phyloP scores from a whole-genome alignment of 2,113 vertebrate species.

The Chlamydotis undulata region DNA sequence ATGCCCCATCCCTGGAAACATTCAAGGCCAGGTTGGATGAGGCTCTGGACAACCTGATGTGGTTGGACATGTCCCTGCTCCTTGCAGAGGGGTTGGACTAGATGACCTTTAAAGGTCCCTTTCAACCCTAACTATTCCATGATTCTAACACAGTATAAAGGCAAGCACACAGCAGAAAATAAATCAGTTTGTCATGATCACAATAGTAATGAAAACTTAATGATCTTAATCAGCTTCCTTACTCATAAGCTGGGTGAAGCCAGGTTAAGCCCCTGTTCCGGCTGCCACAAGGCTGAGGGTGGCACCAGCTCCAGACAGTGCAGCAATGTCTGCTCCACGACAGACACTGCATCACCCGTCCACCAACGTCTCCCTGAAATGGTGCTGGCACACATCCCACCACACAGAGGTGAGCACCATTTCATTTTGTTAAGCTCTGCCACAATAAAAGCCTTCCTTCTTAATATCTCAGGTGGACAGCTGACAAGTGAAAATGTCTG shows the following conservation, averaged over 20 bases:
- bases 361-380: fast-evolving
- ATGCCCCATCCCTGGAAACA: too few species aligned
- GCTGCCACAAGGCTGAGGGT: not conserved
- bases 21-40: too few species aligned
- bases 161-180: not conserved
- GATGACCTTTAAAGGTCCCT: too few species aligned
- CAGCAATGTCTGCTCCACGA: not conserved
- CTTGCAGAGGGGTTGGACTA: too few species aligned
- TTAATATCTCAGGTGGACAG: not conserved
- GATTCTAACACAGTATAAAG: not conserved
- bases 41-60: too few species aligned
- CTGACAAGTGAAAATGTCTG: not conserved
- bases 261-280: not conserved
- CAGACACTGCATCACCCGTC: not conserved
- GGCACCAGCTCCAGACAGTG: not conserved
- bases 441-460: not conserved
- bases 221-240: not conserved
- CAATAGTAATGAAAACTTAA: not conserved
- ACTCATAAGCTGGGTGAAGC: not conserved
- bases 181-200: not conserved
- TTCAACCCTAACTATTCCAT: too few species aligned
- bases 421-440: not conserved
- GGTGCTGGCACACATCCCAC: not conserved
- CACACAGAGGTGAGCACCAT: not conserved
- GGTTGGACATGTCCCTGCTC: too few species aligned